These are phyloP conservation scores for Aphelinus atriplicis DNA, from an alignment of 1,140 invertebrate genomes.

Conservation along the genomic window DNA sequence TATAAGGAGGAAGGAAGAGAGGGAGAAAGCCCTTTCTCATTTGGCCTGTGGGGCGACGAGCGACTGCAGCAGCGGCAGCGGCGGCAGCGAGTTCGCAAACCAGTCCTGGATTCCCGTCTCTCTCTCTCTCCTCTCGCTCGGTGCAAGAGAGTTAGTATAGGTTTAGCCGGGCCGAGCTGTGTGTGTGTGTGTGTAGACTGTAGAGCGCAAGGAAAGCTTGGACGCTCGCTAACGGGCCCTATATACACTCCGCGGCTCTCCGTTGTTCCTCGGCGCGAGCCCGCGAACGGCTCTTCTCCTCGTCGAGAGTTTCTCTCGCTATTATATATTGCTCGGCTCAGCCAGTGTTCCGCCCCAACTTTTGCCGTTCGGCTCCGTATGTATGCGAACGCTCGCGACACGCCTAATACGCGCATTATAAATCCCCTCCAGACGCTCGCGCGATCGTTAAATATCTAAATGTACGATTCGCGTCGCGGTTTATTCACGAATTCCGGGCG, in stretches of 20 bases:
- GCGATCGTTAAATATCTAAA: too few species aligned
- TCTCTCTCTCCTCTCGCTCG: neutral
- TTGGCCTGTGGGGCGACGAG: neutral
- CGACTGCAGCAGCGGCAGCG: too few species aligned
- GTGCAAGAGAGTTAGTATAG: too few species aligned
- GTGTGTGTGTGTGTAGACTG: neutral
- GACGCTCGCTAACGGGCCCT: constrained; percentile 3
- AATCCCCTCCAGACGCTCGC: too few species aligned
- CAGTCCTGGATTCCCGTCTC: constrained; percentile 11
- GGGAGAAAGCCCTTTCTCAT: neutral
- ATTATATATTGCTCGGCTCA: too few species aligned
- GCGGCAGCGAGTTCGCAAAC: neutral
- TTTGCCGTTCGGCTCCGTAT: too few species aligned
- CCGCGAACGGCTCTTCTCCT: neutral
- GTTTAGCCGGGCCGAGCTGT: neutral
- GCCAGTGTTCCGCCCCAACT: too few species aligned
- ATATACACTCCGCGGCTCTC: neutral
- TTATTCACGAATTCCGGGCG: too few species aligned
- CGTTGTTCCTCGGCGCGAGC: constrained; percentile 7
- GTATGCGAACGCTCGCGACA: too few species aligned
- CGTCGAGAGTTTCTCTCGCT: neutral
- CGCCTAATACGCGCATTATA: too few species aligned
- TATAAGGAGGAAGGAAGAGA: neutral
- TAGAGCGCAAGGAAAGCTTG: neutral
- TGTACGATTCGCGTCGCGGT: too few species aligned